These are phyloP conservation scores for Nasonia longicornis DNA, from an alignment of 1,140 invertebrate genomes.

Conservation along the genomic window DNA sequence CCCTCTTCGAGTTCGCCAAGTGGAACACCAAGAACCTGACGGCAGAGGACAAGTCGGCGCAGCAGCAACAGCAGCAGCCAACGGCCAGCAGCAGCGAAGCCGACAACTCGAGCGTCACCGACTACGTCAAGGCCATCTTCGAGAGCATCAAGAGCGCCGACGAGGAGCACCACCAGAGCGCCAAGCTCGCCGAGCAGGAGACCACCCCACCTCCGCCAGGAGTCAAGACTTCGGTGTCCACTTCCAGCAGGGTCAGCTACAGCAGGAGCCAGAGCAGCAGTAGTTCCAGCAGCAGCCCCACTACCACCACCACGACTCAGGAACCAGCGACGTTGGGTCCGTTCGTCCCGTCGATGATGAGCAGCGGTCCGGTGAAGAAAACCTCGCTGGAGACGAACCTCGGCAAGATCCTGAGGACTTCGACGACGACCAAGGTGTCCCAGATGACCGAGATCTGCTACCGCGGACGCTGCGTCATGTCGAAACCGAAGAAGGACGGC, in stretches of 20 bases:
- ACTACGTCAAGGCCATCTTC: constrained; percentile 66
- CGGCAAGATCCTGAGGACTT: constrained; percentile 75
- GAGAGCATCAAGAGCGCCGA: constrained; percentile 63
- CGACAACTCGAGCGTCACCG: constrained; percentile 57
- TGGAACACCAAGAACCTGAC: constrained; percentile 46
- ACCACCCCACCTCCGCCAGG: neutral
- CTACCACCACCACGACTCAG: constrained; percentile 37
- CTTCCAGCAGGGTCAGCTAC: constrained; percentile 7
- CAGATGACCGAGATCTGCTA: constrained; percentile 90
- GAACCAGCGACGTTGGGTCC: constrained; percentile 1
- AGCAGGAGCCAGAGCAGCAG: neutral
- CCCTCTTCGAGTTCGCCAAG: constrained; percentile 53
- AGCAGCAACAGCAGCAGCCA: neutral
- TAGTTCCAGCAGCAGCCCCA: neutral
- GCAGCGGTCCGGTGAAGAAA: neutral
- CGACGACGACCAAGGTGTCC: constrained; percentile 80
- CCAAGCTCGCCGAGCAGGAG: constrained; percentile 37
- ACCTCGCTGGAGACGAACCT: constrained; percentile 60
- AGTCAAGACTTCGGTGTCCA: constrained; percentile 34
- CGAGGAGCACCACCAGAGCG: constrained; percentile 49
- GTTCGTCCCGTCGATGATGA: constrained; percentile 38
- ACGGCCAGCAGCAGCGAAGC: constrained; percentile 26
- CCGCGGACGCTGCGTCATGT: constrained; percentile 84
- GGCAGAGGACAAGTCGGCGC: neutral
- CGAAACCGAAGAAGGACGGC: constrained; percentile 68